Conservation (phyloP, 1,140 invertebrate species). For the Heliconius hewitsoni region DNA sequence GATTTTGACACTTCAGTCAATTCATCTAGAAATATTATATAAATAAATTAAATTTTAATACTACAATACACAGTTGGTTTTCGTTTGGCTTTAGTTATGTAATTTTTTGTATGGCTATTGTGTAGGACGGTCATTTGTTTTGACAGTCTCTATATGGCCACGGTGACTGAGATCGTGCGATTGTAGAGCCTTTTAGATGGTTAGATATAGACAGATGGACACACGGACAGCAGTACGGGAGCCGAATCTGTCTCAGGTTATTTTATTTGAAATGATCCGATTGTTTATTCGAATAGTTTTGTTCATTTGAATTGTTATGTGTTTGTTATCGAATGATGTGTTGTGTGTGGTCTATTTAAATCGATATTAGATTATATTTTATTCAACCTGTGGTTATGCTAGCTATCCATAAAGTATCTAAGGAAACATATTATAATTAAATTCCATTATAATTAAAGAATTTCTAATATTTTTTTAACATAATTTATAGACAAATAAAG, state of each 20-base stretch:
- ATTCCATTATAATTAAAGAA: no score
- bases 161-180: constrained; percentile 71
- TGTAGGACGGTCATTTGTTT: constrained; percentile 75
- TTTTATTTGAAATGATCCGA: constrained; percentile 31
- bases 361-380: not conserved
- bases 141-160: constrained; percentile 73
- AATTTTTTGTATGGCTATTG: constrained; percentile 61
- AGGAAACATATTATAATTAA: no score
- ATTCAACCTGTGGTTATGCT: not conserved
- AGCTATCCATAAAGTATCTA: no score
- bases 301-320: constrained; percentile 8
- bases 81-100: constrained; percentile 39
- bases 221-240: constrained; percentile 40
- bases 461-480: no score
- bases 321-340: not conserved
- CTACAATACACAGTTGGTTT: constrained; percentile 38
- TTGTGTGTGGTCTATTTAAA: not conserved
- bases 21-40: constrained; percentile 44
- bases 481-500: no score
- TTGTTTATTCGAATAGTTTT: constrained; percentile 20
- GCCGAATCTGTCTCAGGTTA: constrained; percentile 17
- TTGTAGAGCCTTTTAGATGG: constrained; percentile 73
- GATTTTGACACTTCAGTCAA: constrained; percentile 60
- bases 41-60: constrained; percentile 46
- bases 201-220: constrained; percentile 61